Evolutionary conservation across 1,140 invertebrate species (phyloP), one percentile per base, ranked within the genome.

Genomic region (Meteorus sp.): DNA sequence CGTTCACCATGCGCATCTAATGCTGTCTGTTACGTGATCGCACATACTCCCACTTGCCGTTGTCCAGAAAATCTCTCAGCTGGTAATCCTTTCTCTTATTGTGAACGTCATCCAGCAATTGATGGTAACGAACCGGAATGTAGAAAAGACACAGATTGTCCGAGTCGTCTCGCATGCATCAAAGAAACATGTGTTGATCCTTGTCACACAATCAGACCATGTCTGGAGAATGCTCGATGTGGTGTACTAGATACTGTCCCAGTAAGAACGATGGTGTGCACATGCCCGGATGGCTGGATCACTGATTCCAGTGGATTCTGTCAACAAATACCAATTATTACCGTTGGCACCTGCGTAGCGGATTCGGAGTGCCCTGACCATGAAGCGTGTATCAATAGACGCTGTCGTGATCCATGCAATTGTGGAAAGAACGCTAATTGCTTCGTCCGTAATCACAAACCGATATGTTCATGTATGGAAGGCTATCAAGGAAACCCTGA

Each of bases 401-500:
- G 90, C 56, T 96, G 94, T 69, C 83, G 90, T 56, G 89, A 92
- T 62, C 92, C 92, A 2, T 95, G 93, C 69, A 89, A 90, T 69
- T 95, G 93, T 71, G 94, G 93, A 19, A 83, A 84, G 22, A 91
- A 95, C 70, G 89, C 92, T 4, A 85, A 89, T 59, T 96, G 94
- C 66, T 85, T 87, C 27, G 87, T 94, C 0, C 85, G 85, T 58
- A 88, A 93, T 63, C 93, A 95, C 65, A 86, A 90, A 27, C 90
- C 93, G 0, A 86, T 93, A 3, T 96, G 93, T 71, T 89, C 89
- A 2, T 95, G 93, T 70, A 81, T 86, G 60, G 83, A 88, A 64
- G 91, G 90, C 11, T 92, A 84, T 71, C 89, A 93, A 72, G 93
- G 93, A 55, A 90, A 94, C 78, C 92, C 93, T 1, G 89, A 93